These are phyloP conservation scores for Struthio camelus DNA, from an alignment of 2,113 vertebrate genomes.

Conservation along the genomic window DNA sequence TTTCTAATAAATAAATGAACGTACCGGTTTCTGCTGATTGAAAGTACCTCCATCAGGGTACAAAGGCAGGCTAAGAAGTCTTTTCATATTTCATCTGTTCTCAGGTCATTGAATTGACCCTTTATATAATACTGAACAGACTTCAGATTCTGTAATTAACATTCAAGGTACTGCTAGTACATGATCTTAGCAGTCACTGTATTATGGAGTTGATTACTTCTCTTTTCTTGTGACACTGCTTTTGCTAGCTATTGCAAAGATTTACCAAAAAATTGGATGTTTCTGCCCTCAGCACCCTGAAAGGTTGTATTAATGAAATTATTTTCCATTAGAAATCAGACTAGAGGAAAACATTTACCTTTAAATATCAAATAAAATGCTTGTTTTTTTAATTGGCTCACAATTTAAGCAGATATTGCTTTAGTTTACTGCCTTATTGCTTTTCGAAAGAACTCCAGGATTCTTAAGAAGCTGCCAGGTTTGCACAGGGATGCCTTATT, in stretches of 20 bases:
- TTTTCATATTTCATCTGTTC: slow-evolving; percentile 51
- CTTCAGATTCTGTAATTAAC: slow-evolving; percentile 51
- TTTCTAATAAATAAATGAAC: slow-evolving; percentile 40
- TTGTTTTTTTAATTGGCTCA: slow-evolving; percentile 11
- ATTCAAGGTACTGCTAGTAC: background rate
- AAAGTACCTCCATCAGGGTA: slow-evolving; percentile 12
- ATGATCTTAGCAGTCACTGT: background rate
- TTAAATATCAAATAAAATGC: slow-evolving; percentile 25
- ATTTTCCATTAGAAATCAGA: background rate
- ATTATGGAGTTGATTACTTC: background rate
- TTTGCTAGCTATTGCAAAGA: background rate
- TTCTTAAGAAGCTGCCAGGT: slow-evolving; percentile 19
- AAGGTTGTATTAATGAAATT: slow-evolving; percentile 1
- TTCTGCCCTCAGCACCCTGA: background rate
- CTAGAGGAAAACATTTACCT: background rate
- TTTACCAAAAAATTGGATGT: background rate
- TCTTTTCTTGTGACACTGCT: background rate
- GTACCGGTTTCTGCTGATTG: background rate
- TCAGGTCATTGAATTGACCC: slow-evolving; percentile 40
- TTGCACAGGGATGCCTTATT: slow-evolving; percentile 41
- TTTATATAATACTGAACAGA: slow-evolving; percentile 24
- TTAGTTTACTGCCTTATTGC: slow-evolving; percentile 25
- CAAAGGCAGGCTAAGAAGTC: slow-evolving; percentile 33
- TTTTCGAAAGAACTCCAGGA: slow-evolving; percentile 43
- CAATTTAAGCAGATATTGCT: slow-evolving; percentile 32